Percentiles rank a stretch among this genome's conserved stretches.
These are phyloP conservation scores for Parnassius smintheus DNA, from an alignment of 2,888 invertebrate species.

Conservation along the genomic window DNA sequence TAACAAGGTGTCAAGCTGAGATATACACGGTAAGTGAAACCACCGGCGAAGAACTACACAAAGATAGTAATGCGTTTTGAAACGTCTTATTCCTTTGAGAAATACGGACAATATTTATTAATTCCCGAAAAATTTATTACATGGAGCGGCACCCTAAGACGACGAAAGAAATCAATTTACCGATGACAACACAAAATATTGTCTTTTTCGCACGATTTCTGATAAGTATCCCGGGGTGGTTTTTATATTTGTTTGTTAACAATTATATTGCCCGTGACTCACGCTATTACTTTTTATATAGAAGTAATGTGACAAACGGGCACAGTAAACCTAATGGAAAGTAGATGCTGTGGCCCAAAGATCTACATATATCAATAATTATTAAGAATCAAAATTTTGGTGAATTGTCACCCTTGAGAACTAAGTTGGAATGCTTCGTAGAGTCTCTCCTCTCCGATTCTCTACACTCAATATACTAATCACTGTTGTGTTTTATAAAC, in stretches of 20 bases:
- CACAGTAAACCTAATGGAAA: no score
- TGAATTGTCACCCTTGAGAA: no score
- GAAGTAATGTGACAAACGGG: no score
- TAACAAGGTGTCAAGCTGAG: conserved; percentile 64
- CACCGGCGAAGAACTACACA: conserved; percentile 46
- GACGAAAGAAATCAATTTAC: conserved; percentile 44
- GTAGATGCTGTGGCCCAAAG: no score
- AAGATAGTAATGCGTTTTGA: background rate
- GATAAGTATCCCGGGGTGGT: conserved; percentile 9
- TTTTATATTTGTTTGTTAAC: conserved; percentile 1
- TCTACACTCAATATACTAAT: no score
- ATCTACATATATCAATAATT: no score
- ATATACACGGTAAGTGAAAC: conserved; percentile 63
- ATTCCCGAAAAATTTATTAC: conserved; percentile 25
- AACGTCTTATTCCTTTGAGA: conserved; percentile 26
- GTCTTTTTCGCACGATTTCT: conserved; percentile 26
- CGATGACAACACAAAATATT: conserved; percentile 55
- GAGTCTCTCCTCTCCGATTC: no score
- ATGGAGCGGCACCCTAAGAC: conserved; percentile 35
- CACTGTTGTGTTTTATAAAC: no score
- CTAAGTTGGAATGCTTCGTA: no score
- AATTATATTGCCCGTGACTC: conserved; percentile 14
- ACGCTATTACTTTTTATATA: background rate
- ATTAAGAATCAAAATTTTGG: no score
- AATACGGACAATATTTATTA: conserved; percentile 31